Evolutionary conservation across 2,888 invertebrate genomes (phyloP).

Genomic region (Phorcus lineatus): DNA sequence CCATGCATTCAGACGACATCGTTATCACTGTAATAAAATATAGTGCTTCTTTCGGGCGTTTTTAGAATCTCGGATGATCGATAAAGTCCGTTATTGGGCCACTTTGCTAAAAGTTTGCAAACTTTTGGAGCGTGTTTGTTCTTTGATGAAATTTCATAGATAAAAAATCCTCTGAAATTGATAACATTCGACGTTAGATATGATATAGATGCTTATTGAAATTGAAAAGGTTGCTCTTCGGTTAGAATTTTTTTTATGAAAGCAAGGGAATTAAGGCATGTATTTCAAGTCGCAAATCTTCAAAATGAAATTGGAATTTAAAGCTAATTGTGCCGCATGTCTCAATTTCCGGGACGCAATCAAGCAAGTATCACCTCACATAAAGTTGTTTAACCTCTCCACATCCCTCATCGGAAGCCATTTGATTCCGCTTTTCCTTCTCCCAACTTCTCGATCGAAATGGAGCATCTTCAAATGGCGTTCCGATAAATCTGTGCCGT

Average conservation of each 20-base stretch:
- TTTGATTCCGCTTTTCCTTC: not conserved
- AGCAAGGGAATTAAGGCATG: no score
- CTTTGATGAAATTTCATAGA: no score
- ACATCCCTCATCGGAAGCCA: conserved; percentile 9
- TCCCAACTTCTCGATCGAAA: not conserved
- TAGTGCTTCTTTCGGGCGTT: not conserved
- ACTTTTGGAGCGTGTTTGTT: not conserved
- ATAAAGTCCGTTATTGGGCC: not conserved
- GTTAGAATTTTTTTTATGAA: no score
- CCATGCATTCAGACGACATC: conserved; percentile 4
- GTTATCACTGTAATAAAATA: not conserved
- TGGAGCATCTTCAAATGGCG: conserved; percentile 2
- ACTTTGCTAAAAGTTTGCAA: not conserved
- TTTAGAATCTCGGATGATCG: not conserved
- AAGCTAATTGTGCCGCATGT: conserved; percentile 3
- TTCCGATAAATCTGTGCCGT: conserved; percentile 10
- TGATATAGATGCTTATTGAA: no score
- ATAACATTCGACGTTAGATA: no score
- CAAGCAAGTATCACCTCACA: not conserved
- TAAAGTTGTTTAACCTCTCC: conserved; percentile 3
- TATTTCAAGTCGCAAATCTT: no score
- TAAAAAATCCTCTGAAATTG: no score
- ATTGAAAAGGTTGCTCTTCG: no score
- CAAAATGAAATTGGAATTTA: not conserved
- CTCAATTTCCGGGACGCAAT: not conserved